These are phyloP conservation scores for Bufo gargarizans DNA, from an alignment of 2,113 vertebrate genomes.

Conservation along the genomic window DNA sequence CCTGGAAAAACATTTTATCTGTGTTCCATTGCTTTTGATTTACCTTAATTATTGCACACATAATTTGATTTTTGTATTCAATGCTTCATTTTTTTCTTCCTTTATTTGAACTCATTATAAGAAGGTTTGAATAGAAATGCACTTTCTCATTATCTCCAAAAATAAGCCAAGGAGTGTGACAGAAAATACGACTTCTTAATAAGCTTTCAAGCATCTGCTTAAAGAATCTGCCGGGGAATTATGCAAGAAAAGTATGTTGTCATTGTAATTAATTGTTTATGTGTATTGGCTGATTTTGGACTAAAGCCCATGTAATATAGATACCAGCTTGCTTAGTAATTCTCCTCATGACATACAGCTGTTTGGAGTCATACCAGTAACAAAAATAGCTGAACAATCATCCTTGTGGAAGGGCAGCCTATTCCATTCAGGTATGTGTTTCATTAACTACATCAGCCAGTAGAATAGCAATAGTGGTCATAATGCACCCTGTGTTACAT, in stretches of 20 bases:
- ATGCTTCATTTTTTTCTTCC: conserved; percentile 5
- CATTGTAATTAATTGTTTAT: conserved; percentile 54
- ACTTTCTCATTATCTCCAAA: conserved; percentile 35
- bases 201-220: conserved; percentile 50
- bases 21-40: background rate
- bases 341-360: conserved; percentile 50
- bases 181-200: conserved; percentile 42
- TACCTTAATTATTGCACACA: conserved; percentile 20
- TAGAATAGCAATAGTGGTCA: background rate
- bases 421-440: background rate
- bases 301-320: conserved; percentile 39
- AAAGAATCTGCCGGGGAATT: conserved; percentile 32
- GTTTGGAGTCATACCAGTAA: conserved; percentile 21
- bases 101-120: conserved; percentile 27
- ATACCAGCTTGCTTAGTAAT: conserved; percentile 47
- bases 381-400: conserved; percentile 8
- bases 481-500: background rate
- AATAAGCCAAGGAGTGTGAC: conserved; percentile 35
- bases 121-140: conserved; percentile 3
- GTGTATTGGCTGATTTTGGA: conserved; percentile 35
- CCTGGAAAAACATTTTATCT: background rate
- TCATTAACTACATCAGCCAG: background rate
- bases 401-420: background rate
- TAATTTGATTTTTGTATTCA: background rate
- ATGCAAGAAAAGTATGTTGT: conserved; percentile 39